Percentiles rank a stretch among this genome's conserved stretches.
These are phyloP conservation scores for Stenchaetothrips biformis DNA, from an alignment of 2,888 invertebrate species.

Conservation along the genomic window DNA sequence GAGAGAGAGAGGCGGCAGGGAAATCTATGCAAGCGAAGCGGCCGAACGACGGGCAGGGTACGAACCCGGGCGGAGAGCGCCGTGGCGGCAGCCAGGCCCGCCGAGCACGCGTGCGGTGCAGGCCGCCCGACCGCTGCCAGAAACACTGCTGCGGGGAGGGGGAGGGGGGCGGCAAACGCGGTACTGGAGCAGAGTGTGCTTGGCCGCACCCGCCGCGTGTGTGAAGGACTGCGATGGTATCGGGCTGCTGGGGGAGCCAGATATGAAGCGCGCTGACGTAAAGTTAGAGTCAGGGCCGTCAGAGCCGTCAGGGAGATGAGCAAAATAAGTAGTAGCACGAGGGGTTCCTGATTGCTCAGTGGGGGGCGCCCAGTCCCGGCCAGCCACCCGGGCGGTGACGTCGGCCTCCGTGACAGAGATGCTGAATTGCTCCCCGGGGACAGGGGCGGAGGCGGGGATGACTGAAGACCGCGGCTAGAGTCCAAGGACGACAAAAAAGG, in stretches of 20 bases:
- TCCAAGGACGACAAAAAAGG: background rate
- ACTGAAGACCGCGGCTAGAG: background rate
- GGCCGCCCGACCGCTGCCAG: background rate
- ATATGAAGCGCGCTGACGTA: background rate
- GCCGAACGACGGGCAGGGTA: no score
- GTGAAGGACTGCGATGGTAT: background rate
- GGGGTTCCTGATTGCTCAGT: background rate
- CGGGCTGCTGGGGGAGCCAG: background rate
- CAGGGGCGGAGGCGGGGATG: background rate
- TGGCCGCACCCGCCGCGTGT: background rate
- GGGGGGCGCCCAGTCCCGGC: no score
- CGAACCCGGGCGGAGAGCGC: background rate
- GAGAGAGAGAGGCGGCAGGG: no score
- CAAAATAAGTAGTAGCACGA: background rate
- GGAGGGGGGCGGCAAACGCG: background rate
- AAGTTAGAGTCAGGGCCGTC: background rate
- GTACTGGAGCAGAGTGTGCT: background rate
- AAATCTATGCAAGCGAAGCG: no score
- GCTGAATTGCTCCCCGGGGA: constrained; percentile 7
- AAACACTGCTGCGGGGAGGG: no score
- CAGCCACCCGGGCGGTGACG: background rate
- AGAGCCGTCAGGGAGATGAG: background rate
- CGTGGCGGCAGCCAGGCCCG: background rate
- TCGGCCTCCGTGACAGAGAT: constrained; percentile 17
- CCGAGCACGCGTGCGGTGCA: background rate